Percentiles rank a stretch among this genome's conserved stretches.
phyloP scores from a whole-genome alignment of 2,888 invertebrate species.

The Ecdyonurus torrentis region DNA sequence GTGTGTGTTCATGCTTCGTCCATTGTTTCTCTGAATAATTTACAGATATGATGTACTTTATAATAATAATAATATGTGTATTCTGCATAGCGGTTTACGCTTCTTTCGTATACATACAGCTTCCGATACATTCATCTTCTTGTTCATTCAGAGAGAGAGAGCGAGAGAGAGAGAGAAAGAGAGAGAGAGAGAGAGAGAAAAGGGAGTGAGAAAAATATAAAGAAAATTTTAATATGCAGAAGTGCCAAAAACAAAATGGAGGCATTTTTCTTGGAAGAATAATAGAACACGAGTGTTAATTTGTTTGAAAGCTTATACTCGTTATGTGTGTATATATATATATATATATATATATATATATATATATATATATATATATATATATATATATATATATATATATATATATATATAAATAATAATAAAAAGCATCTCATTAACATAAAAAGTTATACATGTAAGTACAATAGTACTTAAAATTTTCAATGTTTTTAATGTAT shows the following conservation, averaged over 20 bases:
- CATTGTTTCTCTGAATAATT: neutral
- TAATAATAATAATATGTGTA: too few relatives aligned
- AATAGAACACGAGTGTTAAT: conserved; percentile 1
- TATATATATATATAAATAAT: neutral
- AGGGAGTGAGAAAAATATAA: neutral
- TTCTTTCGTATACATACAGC: neutral
- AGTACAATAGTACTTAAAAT: neutral
- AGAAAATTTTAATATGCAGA: neutral
- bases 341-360: too few relatives aligned
- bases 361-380: too few relatives aligned
- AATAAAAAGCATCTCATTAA: neutral
- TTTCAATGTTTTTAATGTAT: neutral
- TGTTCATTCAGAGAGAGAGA: neutral
- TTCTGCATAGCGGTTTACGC: neutral
- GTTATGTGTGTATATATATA: neutral
- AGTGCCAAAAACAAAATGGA: conserved; percentile 1
- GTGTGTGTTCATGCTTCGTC: too few relatives aligned
- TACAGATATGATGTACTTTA: too few relatives aligned
- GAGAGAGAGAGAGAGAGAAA: neutral
- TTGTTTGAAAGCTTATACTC: neutral
- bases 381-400: neutral
- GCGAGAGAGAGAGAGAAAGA: neutral
- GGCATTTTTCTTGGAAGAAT: conserved; percentile 1
- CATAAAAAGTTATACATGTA: neutral
- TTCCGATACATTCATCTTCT: neutral